These are phyloP conservation scores for Oryzias woworae DNA, from an alignment of 2,113 vertebrate species.

Conservation along the genomic window DNA sequence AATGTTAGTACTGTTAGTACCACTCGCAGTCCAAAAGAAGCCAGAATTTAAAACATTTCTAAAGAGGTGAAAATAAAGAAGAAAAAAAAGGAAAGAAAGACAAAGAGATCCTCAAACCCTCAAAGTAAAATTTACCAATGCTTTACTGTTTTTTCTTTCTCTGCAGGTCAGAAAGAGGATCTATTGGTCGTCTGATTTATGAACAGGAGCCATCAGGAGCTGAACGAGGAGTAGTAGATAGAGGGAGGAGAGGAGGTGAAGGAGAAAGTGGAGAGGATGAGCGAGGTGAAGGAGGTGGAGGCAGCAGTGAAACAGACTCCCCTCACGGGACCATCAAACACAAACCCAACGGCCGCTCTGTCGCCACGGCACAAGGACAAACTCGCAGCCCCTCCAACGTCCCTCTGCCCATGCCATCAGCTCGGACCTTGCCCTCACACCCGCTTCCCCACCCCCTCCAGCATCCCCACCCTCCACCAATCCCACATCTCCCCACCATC, in stretches of 20 bases:
- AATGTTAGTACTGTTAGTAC: too few relatives aligned
- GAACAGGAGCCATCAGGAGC: conserved; percentile 81
- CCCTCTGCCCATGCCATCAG: conserved; percentile 56
- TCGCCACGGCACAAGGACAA: conserved; percentile 71
- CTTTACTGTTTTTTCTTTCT: neutral
- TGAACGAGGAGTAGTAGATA: conserved; percentile 47
- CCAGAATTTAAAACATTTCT: too few relatives aligned
- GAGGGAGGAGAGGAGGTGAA: conserved; percentile 33
- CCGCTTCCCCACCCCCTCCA: conserved; percentile 66
- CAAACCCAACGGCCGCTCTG: conserved; percentile 68
- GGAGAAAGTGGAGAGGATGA: conserved; percentile 60
- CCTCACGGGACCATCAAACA: conserved; percentile 87
- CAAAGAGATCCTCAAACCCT: too few relatives aligned
- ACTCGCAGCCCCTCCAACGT: conserved; percentile 52
- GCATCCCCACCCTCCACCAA: conserved; percentile 70
- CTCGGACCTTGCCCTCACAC: conserved; percentile 69
- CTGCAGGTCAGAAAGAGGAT: conserved; percentile 86
- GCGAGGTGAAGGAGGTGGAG: conserved; percentile 40
- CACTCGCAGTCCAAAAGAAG: too few relatives aligned
- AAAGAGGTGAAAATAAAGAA: too few relatives aligned
- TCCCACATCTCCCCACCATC: conserved; percentile 70
- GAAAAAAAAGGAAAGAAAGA: too few relatives aligned
- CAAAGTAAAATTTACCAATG: neutral
- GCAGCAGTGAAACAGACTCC: conserved; percentile 65
- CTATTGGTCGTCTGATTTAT: conserved; percentile 84